Percentiles rank a stretch among this genome's conserved stretches.
Evolutionary conservation across 2,888 invertebrate genomes (phyloP).

Genomic region (Schizaphis graminum): DNA sequence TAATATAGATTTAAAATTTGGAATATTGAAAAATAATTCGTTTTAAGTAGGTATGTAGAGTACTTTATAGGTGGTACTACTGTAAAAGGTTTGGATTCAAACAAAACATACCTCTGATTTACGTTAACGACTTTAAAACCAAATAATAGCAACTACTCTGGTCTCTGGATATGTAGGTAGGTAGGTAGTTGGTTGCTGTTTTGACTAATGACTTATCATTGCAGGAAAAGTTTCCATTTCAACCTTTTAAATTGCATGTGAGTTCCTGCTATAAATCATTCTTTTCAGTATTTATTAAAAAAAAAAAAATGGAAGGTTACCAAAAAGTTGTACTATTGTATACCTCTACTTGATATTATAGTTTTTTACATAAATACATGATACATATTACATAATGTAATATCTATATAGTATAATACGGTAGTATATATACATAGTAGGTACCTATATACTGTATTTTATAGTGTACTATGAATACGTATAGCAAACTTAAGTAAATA

Average conservation of each 20-base stretch:
- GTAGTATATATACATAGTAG: background rate
- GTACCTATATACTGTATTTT: background rate
- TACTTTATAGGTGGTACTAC: background rate
- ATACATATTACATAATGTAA: background rate
- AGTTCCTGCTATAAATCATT: background rate
- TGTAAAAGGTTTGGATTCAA: background rate
- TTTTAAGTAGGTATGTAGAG: background rate
- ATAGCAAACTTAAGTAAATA: background rate
- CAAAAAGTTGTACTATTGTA: background rate
- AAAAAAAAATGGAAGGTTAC: constrained; percentile 2
- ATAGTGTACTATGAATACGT: background rate
- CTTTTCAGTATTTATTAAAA: background rate
- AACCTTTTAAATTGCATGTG: constrained; percentile 19
- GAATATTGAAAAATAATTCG: background rate
- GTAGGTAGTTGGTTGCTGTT: background rate
- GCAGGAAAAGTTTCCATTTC: background rate
- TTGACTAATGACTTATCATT: constrained; percentile 5
- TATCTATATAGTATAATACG: background rate
- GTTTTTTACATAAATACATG: background rate
- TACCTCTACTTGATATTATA: background rate
- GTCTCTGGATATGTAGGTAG: background rate
- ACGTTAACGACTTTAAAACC: background rate
- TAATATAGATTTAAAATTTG: background rate
- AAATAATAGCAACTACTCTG: background rate
- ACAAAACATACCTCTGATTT: background rate